A percentile compares a stretch with the other conserved stretches of the same genome.
These are phyloP conservation scores for Sphinx pinastri DNA, from an alignment of 2,888 invertebrate genomes.

Conservation along the genomic window DNA sequence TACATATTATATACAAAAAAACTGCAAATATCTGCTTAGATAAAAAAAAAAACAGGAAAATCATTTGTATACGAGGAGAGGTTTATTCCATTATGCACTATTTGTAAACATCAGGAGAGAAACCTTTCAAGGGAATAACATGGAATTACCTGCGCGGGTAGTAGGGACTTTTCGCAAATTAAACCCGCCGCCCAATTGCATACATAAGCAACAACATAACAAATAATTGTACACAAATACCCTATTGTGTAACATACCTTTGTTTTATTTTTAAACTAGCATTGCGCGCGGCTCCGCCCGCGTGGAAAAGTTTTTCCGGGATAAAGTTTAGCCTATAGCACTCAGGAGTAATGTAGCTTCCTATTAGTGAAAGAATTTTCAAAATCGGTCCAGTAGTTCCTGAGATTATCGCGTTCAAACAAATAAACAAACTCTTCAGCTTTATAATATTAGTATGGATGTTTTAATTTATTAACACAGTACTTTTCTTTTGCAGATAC, in stretches of 20 bases:
- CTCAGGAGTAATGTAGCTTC: too few species aligned
- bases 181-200: conserved; percentile 12
- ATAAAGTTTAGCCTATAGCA: too few species aligned
- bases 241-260: background rate
- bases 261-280: background rate
- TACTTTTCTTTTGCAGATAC: too few species aligned
- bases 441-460: too few species aligned
- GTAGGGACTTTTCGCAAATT: conserved; percentile 18
- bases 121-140: conserved; percentile 29
- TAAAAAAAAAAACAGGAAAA: conserved; percentile 9
- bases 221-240: conserved; percentile 17
- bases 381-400: too few species aligned
- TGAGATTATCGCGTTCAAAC: too few species aligned
- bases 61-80: conserved; percentile 2
- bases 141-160: conserved; percentile 26
- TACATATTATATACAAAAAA: too few species aligned
- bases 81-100: conserved; percentile 28
- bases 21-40: too few species aligned
- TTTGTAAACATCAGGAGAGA: conserved; percentile 29
- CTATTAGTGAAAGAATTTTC: too few species aligned
- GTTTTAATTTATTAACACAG: background rate
- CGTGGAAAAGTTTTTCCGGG: too few species aligned
- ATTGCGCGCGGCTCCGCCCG: too few species aligned
- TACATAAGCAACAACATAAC: conserved; percentile 9
- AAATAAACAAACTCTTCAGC: too few species aligned